A percentile compares a stretch with the other conserved stretches of the same genome.
These are phyloP conservation scores for Plectus sambesii DNA, from an alignment of 1,140 invertebrate genomes.

Conservation along the genomic window DNA sequence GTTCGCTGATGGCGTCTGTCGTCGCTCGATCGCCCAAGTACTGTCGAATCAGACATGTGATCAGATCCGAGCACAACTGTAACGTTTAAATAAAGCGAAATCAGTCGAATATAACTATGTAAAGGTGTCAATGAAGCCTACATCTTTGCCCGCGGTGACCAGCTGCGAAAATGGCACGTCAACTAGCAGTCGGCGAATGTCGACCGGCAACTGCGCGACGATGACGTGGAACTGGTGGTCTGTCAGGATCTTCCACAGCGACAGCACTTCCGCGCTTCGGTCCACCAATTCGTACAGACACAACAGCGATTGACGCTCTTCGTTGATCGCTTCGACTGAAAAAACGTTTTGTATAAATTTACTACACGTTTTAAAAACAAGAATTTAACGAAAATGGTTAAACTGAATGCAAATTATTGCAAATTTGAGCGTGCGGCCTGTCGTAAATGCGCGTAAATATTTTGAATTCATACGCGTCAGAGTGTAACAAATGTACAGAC, in stretches of 20 bases:
- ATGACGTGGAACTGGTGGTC: slow-evolving; percentile 82
- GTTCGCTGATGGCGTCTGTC: slow-evolving; percentile 73
- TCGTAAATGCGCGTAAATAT: no score
- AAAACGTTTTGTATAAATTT: no score
- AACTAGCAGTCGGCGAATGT: slow-evolving; percentile 56
- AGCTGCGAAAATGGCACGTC: slow-evolving; percentile 65
- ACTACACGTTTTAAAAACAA: no score
- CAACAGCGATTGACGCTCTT: slow-evolving; percentile 61
- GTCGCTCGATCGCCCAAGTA: slow-evolving; percentile 89
- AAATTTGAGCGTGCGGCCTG: no score
- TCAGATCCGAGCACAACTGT: slow-evolving; percentile 47
- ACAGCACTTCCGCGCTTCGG: slow-evolving; percentile 73
- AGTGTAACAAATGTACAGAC: no score
- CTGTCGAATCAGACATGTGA: slow-evolving; percentile 51
- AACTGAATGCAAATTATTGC: no score
- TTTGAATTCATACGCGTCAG: no score
- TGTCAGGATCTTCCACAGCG: slow-evolving; percentile 79
- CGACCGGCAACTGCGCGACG: slow-evolving; percentile 52
- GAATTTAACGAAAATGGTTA: no score
- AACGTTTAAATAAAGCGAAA: slow-evolving; percentile 37
- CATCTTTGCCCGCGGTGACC: slow-evolving; percentile 67
- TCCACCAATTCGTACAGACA: slow-evolving; percentile 64
- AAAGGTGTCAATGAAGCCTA: slow-evolving; percentile 41
- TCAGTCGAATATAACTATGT: slow-evolving; percentile 15
- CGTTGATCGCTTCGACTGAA: slow-evolving; percentile 23